Percentiles rank a stretch among this genome's conserved stretches.
phyloP scores from a whole-genome alignment of 2,113 vertebrate genomes.

The Scalopus aquaticus region DNA sequence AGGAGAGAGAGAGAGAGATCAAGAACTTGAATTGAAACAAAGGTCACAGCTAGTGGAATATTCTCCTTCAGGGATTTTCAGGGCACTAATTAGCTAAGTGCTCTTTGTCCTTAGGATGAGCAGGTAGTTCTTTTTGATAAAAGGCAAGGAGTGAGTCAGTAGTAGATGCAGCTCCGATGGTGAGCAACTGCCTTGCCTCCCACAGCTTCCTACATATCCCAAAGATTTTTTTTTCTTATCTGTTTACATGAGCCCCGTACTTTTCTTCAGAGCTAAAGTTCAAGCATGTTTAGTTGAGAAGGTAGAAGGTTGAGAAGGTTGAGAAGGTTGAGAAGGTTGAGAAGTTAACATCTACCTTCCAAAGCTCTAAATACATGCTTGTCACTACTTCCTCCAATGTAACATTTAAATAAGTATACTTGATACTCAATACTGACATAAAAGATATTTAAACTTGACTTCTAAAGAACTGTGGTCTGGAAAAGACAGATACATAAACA shows the following conservation, averaged over 20 bases:
- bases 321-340: not conserved
- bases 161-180: not conserved
- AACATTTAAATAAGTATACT: not conserved
- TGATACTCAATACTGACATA: not conserved
- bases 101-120: not conserved
- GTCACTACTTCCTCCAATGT: not conserved
- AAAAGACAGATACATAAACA: not conserved
- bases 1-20: not conserved
- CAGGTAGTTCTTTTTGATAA: not conserved
- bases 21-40: constrained; percentile 28
- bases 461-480: not conserved
- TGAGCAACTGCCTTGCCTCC: not conserved
- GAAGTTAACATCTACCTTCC: not conserved
- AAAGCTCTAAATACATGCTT: not conserved
- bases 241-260: not conserved
- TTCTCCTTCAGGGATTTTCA: constrained; percentile 15
- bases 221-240: not conserved
- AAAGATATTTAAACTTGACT: not conserved
- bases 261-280: not conserved
- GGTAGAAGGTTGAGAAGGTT: not conserved
- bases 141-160: constrained; percentile 9
- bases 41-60: not conserved
- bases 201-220: not conserved
- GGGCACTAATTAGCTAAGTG: not conserved
- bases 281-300: not conserved